Evolutionary conservation across 2,888 invertebrate species (phyloP).

Genomic region (Drosophila merina): DNA sequence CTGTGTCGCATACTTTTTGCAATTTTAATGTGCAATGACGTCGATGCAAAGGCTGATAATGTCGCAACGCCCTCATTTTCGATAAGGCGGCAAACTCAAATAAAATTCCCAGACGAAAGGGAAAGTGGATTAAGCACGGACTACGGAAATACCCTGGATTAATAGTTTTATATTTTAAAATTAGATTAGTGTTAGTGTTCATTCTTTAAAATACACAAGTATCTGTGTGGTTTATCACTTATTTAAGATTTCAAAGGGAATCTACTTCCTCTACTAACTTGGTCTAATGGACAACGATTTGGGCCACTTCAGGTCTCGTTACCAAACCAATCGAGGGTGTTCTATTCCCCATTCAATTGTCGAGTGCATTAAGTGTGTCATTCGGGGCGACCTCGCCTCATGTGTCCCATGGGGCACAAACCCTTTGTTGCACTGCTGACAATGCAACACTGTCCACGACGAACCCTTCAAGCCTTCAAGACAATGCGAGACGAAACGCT

Average conservation of each 20-base stretch:
- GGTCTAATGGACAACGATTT: constrained; percentile 3
- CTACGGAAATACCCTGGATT: constrained; percentile 1
- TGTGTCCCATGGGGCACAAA: constrained; percentile 27
- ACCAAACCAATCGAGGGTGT: constrained; percentile 12
- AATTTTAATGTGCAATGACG: constrained; percentile 75
- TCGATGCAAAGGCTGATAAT: constrained; percentile 68
- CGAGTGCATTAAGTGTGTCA: constrained; percentile 49
- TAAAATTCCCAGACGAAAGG: constrained; percentile 40
- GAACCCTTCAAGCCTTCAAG: constrained; percentile 25
- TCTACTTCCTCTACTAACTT: neutral
- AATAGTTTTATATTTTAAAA: neutral
- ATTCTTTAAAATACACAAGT: too few species aligned
- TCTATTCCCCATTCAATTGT: constrained; percentile 4
- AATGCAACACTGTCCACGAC: constrained; percentile 60
- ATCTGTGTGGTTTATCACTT: too few species aligned
- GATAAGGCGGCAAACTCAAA: constrained; percentile 58
- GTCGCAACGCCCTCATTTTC: constrained; percentile 48
- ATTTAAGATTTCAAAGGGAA: too few species aligned
- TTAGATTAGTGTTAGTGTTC: too few species aligned
- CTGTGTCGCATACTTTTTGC: constrained; percentile 51
- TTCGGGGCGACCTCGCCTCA: constrained; percentile 21
- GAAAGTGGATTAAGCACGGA: constrained; percentile 22
- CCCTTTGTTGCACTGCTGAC: constrained; percentile 55
- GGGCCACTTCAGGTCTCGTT: constrained; percentile 16
- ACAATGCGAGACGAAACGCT: constrained; percentile 57